phyloP scores from a whole-genome alignment of 2,888 invertebrate species.

The Phaonia tiefii region DNA sequence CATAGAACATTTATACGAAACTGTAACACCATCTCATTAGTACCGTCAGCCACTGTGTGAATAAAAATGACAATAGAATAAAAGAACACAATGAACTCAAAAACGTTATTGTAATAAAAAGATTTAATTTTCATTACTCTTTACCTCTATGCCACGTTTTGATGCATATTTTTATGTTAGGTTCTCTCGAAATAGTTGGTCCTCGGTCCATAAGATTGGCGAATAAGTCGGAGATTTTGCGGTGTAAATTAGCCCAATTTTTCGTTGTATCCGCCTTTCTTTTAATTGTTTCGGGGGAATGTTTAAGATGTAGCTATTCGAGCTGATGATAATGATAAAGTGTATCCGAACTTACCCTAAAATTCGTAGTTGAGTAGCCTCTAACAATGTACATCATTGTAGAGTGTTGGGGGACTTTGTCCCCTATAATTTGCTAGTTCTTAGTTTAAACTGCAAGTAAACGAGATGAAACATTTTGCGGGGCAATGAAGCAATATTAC shows the following conservation, averaged over 20 bases:
- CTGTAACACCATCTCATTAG: not conserved
- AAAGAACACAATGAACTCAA: constrained; percentile 1
- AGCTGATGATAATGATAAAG: too few relatives aligned
- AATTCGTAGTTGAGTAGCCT: not conserved
- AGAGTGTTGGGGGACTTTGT: not conserved
- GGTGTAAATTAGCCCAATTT: not conserved
- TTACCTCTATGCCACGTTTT: not conserved
- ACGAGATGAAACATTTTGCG: not conserved
- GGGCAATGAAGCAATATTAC: not conserved
- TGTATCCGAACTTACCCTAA: too few relatives aligned
- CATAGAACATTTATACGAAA: too few relatives aligned
- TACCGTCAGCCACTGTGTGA: not conserved
- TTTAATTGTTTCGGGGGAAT: too few relatives aligned
- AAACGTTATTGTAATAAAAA: constrained; percentile 1
- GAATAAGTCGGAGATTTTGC: too few relatives aligned
- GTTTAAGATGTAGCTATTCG: not conserved
- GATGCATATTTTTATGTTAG: not conserved
- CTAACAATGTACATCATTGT: not conserved
- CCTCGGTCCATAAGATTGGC: too few relatives aligned
- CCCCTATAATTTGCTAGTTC: constrained; percentile 2
- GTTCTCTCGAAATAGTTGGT: not conserved
- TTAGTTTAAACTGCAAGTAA: not conserved
- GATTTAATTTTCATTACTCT: constrained; percentile 15
- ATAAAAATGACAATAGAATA: not conserved
- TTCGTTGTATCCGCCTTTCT: not conserved